Base-by-base conservation (phyloP, 2,797 vertebrate species). In the Lagodon rhomboides region DNA sequence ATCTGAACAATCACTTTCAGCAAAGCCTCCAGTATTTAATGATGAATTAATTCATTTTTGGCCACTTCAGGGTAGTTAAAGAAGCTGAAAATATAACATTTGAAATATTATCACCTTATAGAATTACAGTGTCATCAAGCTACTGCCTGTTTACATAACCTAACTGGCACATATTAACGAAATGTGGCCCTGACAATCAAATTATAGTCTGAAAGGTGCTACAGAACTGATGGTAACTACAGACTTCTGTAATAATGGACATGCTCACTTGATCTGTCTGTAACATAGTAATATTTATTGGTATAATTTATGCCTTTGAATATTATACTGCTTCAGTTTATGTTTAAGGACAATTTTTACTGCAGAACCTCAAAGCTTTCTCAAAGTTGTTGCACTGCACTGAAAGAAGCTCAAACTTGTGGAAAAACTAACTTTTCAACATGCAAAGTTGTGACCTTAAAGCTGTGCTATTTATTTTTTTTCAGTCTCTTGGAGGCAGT, bases 1-100 rank as follows among this genome's bases (percentile, higher is more conserved):
- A 47, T 73, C 22, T 34, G 30, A 44, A 22, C 50, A 61, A 62
- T 27, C 9, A 66, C 53, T 63, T 76, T 63, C 12, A 68, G 44
- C 1, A 47, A 47, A 5, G 12, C 25, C 11, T 68, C 20, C 7
- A 50, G 10, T 54, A 25, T 59, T 59, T 46, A 51, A 61, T 62
- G 64, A 43, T 59, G 38, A 2, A 22, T 9, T 50, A 10, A 44
- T 44, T 4, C 0, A 25, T 58, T 12, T 30, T 67, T 12, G 25
- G 38, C 15, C 10, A 16, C n/a, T 18, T 23, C 23, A 0, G 3
- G 34, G 34, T 12, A 20, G 22, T 3, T 11, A 44, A 20, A 27
- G 7, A 47, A 63, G 47, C 22, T 13, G 7, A 23, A 50, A 60
- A 49, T 13, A 61, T 25, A 38, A 46, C 22, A 61, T 54, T 8